Evolutionary conservation across 2,113 vertebrate species (phyloP).

Genomic region (Mohoua ochrocephala): DNA sequence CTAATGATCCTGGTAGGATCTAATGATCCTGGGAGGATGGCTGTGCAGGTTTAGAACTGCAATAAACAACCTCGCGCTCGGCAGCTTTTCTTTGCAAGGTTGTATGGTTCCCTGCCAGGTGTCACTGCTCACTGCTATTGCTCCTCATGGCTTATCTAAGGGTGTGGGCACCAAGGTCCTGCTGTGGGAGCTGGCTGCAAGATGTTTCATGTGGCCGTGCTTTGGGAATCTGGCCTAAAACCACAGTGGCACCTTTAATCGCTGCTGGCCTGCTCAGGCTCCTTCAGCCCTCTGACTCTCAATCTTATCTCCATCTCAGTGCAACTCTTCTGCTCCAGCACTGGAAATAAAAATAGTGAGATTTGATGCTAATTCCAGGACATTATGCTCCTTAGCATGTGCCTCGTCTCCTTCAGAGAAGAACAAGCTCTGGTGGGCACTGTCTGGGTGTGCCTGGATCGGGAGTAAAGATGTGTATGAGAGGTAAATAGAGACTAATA

Average conservation of each 20-base stretch:
- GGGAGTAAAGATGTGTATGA: not conserved
- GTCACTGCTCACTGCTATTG: not conserved
- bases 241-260: not conserved
- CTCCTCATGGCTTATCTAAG: not conserved
- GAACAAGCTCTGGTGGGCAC: not conserved
- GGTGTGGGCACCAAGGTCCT: not conserved
- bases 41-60: not conserved
- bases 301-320: not conserved
- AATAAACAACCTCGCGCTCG: not conserved
- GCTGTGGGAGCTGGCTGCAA: not conserved
- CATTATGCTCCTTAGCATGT: not conserved
- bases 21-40: not conserved
- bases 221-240: not conserved
- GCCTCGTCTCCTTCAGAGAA: not conserved
- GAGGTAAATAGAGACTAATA: not conserved
- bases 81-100: not conserved
- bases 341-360: not conserved
- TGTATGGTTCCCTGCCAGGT: not conserved
- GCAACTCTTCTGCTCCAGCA: not conserved
- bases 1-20: not conserved
- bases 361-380: not conserved
- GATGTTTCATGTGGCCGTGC: rapidly evolving
- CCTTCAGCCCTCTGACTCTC: not conserved
- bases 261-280: not conserved
- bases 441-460: not conserved